phyloP scores from a whole-genome alignment of 1,140 invertebrate species.

The Drosophila sulfurigaster region DNA sequence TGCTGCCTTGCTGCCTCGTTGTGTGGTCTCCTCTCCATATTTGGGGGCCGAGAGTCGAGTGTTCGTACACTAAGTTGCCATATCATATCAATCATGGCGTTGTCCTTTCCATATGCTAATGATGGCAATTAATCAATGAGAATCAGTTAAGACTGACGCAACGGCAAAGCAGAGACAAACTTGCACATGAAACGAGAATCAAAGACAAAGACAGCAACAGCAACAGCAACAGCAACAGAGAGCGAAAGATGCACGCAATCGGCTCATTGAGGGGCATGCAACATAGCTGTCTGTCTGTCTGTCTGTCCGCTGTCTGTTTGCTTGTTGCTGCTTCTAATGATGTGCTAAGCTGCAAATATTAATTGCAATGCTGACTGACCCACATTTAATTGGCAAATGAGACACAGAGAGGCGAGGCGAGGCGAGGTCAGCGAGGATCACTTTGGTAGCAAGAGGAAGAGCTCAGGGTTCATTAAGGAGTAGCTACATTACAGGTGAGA shows the following conservation, averaged over 20 bases:
- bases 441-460: no score
- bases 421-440: background rate
- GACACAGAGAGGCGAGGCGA: background rate
- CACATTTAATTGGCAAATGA: constrained; percentile 6
- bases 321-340: constrained; percentile 45
- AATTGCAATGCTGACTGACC: constrained; percentile 49
- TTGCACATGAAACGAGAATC: no score
- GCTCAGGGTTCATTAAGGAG: no score
- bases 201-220: no score
- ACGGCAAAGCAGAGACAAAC: background rate
- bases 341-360: constrained; percentile 57
- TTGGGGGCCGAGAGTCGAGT: constrained; percentile 2
- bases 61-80: constrained; percentile 10
- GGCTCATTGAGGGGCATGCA: constrained; percentile 56
- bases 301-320: constrained; percentile 4
- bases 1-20: constrained; percentile 41
- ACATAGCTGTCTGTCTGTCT: background rate
- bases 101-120: constrained; percentile 78
- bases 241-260: constrained; percentile 62
- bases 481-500: no score
- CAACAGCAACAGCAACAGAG: background rate
- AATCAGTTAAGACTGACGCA: constrained; percentile 70
- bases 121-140: constrained; percentile 81
- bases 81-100: constrained; percentile 76
- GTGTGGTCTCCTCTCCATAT: constrained; percentile 2